These are phyloP conservation scores for Erpornis zantholeuca DNA, from an alignment of 2,113 vertebrate genomes.

Conservation along the genomic window DNA sequence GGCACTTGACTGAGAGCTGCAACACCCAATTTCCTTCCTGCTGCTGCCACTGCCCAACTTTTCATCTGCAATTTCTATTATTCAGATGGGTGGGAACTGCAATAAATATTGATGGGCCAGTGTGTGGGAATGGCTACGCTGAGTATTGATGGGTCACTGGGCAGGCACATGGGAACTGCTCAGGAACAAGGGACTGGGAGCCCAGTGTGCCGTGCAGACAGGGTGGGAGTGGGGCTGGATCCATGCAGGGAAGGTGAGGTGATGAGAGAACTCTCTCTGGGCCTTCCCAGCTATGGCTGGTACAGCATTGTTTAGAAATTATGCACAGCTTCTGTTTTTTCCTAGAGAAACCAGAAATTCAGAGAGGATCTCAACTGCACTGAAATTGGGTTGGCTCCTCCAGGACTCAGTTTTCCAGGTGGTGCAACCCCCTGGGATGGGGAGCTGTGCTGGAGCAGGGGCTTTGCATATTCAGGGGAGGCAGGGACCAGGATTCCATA, in stretches of 20 bases:
- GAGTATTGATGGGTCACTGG: neutral
- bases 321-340: neutral
- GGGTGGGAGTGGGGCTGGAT: neutral
- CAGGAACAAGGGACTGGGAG: neutral
- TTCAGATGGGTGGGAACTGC: neutral
- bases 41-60: neutral
- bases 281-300: neutral
- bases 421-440: accelerated
- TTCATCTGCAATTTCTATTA: neutral
- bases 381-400: neutral
- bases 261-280: neutral
- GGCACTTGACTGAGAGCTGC: neutral
- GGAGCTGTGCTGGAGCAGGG: neutral
- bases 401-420: neutral
- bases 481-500: neutral
- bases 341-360: neutral
- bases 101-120: neutral
- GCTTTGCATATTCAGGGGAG: neutral
- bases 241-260: neutral
- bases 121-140: neutral
- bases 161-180: neutral
- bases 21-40: neutral
- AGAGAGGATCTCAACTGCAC: neutral
- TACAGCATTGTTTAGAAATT: neutral
- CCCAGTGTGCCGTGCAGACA: accelerated